phyloP scores from a whole-genome alignment of 2,888 invertebrate genomes.

The Thera britannica region DNA sequence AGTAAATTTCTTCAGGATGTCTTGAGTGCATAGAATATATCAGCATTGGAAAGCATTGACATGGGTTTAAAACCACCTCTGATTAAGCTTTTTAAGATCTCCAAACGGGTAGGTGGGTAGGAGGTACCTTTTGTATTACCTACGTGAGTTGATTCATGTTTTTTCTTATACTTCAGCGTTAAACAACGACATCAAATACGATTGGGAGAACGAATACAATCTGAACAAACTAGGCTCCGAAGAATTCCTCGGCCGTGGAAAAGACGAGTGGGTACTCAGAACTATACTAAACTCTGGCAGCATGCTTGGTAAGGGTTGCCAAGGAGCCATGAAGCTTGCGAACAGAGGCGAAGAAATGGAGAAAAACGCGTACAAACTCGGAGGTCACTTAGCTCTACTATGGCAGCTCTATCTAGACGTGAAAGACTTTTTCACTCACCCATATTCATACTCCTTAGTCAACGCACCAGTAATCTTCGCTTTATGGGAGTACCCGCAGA shows the following conservation, averaged over 20 bases:
- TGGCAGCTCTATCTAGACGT: conserved; percentile 77
- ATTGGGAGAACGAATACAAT: conserved; percentile 75
- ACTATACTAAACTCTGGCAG: conserved; percentile 76
- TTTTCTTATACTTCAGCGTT: conserved; percentile 46
- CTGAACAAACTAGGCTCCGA: conserved; percentile 69
- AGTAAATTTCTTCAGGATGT: too few relatives aligned
- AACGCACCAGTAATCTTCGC: conserved; percentile 71
- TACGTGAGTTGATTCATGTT: too few relatives aligned
- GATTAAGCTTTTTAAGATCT: too few relatives aligned
- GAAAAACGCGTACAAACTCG: conserved; percentile 68
- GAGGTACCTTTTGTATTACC: too few relatives aligned
- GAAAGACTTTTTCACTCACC: conserved; percentile 76
- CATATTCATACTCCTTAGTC: conserved; percentile 71
- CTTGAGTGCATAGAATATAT: too few relatives aligned
- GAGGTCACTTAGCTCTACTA: conserved; percentile 73
- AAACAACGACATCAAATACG: conserved; percentile 55
- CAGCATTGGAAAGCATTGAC: too few relatives aligned
- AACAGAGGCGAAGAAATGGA: conserved; percentile 60
- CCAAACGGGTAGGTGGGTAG: too few relatives aligned
- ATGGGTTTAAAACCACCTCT: too few relatives aligned
- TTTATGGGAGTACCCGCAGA: conserved; percentile 74
- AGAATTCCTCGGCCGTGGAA: conserved; percentile 70
- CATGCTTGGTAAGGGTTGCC: conserved; percentile 75
- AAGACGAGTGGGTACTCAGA: conserved; percentile 71
- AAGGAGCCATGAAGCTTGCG: conserved; percentile 74